Evolutionary conservation across 2,888 invertebrate species (phyloP).

Genomic region (Parthenolecanium corni): DNA sequence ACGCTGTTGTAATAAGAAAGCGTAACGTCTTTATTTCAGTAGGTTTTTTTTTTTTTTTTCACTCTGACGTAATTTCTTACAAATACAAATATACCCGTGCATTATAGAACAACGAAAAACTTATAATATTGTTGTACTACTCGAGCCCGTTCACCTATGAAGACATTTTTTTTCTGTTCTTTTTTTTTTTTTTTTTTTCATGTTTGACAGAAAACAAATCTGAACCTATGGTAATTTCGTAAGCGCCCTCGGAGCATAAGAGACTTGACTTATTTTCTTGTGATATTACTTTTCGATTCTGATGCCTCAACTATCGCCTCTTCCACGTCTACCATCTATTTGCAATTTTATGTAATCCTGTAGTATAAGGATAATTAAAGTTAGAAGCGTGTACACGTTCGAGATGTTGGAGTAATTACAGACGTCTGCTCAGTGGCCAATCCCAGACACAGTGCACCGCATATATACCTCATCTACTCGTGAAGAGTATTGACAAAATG

Average conservation of each 20-base stretch:
- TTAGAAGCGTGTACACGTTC: not conserved
- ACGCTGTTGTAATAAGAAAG: too few species aligned
- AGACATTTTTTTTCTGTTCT: not conserved
- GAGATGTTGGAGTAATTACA: conserved; percentile 19
- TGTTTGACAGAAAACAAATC: not conserved
- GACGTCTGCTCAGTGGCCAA: not conserved
- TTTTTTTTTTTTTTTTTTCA: not conserved
- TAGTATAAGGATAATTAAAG: too few species aligned
- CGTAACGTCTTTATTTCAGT: not conserved
- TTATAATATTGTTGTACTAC: not conserved
- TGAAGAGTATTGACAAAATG: too few species aligned
- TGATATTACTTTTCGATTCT: too few species aligned
- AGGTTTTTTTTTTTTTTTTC: not conserved
- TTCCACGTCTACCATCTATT: too few species aligned
- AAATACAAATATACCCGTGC: not conserved
- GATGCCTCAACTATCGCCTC: too few species aligned
- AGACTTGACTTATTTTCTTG: too few species aligned
- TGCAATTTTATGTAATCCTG: too few species aligned
- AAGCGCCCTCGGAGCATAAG: not conserved
- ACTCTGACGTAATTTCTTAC: not conserved
- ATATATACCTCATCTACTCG: too few species aligned
- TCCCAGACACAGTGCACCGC: too few species aligned
- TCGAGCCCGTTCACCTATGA: not conserved
- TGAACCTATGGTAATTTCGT: not conserved
- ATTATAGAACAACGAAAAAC: not conserved